Percentiles rank a stretch among this genome's conserved stretches.
Conservation (phyloP, 2,113 vertebrate species). For the Chlorodrepanis virens region DNA sequence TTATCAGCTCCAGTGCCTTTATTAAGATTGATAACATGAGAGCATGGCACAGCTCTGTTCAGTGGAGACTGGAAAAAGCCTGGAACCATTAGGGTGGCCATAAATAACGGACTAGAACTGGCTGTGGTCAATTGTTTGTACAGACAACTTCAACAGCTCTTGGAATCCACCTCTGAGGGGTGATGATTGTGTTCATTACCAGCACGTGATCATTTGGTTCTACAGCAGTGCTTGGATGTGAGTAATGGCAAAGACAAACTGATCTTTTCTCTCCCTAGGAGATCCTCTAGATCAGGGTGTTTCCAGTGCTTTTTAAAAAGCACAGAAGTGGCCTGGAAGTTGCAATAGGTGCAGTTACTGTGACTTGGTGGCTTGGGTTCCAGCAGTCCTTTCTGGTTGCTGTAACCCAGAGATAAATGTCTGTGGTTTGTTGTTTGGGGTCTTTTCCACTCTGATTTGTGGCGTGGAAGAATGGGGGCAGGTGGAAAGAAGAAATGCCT, state of each 20-base stretch:
- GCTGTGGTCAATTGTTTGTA: not conserved
- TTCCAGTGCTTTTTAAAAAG: not conserved
- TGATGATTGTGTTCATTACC: not conserved
- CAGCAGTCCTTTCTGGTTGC: not conserved
- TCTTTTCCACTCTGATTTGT: not conserved
- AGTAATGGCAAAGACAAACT: not conserved
- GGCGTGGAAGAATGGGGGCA: not conserved
- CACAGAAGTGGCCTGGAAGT: not conserved
- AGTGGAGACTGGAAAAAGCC: not conserved
- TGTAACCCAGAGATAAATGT: not conserved
- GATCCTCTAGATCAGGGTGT: not conserved
- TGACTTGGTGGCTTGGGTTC: not conserved
- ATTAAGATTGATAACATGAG: not conserved
- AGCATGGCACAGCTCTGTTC: not conserved
- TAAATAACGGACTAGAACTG: not conserved
- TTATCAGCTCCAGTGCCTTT: constrained; percentile 20
- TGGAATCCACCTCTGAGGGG: not conserved
- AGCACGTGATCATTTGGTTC: not conserved
- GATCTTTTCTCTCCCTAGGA: not conserved
- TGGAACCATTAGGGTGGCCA: not conserved
- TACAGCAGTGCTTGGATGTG: not conserved
- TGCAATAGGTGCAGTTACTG: not conserved
- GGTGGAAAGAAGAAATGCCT: not conserved
- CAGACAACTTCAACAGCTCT: not conserved
- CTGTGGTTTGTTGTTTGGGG: not conserved